Conservation (phyloP, 2,888 invertebrate genomes). For the Ectemnius cavifrons region DNA sequence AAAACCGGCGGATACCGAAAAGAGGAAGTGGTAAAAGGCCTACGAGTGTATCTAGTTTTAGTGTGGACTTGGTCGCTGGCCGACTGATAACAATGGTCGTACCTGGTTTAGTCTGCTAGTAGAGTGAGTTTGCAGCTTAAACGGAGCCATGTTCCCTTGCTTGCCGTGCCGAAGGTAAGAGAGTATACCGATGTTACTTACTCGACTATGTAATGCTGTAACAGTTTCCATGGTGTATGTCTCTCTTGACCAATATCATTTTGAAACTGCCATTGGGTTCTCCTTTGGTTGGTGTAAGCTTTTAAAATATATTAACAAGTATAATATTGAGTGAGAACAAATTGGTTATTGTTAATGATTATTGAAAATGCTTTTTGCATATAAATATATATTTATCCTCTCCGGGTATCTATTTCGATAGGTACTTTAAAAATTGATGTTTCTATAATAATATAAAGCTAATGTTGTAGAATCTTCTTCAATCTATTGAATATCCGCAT, state of each 20-base stretch:
- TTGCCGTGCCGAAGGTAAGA: conserved; percentile 50
- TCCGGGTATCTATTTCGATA: too few species aligned
- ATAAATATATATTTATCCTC: neutral
- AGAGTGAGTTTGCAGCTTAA: conserved; percentile 34
- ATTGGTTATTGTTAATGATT: too few species aligned
- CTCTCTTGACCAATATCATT: neutral
- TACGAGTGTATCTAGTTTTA: conserved; percentile 53
- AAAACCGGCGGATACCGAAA: conserved; percentile 17
- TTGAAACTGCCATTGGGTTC: too few species aligned
- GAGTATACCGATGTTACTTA: conserved; percentile 19
- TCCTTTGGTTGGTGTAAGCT: too few species aligned
- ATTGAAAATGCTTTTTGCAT: too few species aligned
- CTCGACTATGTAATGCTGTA: neutral
- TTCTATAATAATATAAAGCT: too few species aligned
- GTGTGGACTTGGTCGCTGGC: conserved; percentile 24
- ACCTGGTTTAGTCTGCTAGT: conserved; percentile 61
- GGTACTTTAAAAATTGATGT: too few species aligned
- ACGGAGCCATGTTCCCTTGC: conserved; percentile 37
- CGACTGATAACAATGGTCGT: conserved; percentile 48
- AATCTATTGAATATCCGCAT: too few species aligned
- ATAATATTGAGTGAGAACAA: too few species aligned
- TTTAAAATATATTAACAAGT: too few species aligned
- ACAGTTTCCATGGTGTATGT: conserved; percentile 56
- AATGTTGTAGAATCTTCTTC: too few species aligned
- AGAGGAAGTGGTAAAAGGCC: conserved; percentile 50